A percentile compares a stretch with the other conserved stretches of the same genome.
phyloP scores from a whole-genome alignment of 1,140 invertebrate genomes.

The Rhynchophorus ferrugineus region DNA sequence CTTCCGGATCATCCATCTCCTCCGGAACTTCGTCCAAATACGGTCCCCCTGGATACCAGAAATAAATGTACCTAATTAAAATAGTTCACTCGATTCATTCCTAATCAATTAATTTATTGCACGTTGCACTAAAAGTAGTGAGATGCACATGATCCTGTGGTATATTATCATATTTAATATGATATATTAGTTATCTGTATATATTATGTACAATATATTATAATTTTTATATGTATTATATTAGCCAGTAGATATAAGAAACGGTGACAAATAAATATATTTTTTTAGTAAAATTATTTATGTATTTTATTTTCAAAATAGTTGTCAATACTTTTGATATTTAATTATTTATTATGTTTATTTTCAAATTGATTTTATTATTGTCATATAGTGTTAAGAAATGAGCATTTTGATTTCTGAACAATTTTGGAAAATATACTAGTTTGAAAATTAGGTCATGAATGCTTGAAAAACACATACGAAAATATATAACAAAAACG shows the following conservation, averaged over 20 bases:
- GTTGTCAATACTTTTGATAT: too few relatives aligned
- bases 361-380: too few relatives aligned
- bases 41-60: conserved; percentile 25
- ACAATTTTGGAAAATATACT: too few relatives aligned
- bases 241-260: conserved; percentile 18
- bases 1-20: conserved; percentile 10
- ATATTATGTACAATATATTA: conserved; percentile 8
- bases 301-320: too few relatives aligned
- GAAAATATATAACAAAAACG: too few relatives aligned
- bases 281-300: too few relatives aligned
- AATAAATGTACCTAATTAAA: conserved; percentile 9
- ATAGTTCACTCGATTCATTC: background rate
- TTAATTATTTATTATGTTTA: too few relatives aligned
- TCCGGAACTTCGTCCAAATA: conserved; percentile 16
- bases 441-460: too few relatives aligned
- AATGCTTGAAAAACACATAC: too few relatives aligned
- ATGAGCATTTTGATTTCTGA: too few relatives aligned
- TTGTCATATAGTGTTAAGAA: too few relatives aligned
- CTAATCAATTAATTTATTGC: background rate
- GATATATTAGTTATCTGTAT: conserved; percentile 7
- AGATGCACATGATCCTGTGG: conserved; percentile 15
- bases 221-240: conserved; percentile 4
- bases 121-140: background rate
- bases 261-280: conserved; percentile 16
- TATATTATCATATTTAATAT: conserved; percentile 1